Base-by-base conservation (phyloP, 2,888 invertebrate species). In the Sycophila texana region DNA sequence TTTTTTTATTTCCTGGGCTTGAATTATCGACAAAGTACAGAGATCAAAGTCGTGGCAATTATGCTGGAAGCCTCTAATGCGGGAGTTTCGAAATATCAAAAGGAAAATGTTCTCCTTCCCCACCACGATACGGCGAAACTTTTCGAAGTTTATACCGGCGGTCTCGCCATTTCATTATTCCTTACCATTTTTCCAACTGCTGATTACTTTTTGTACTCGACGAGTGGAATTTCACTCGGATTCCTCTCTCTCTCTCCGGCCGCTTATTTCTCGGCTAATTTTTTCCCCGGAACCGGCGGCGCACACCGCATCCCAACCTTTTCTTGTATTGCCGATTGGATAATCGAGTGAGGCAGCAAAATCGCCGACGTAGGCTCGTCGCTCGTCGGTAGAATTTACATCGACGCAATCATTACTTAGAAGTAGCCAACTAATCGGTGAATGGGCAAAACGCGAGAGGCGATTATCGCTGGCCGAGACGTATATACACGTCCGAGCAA, bases 301-400 rank as follows among this genome's bases (percentile, higher is more conserved):
- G 55, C 22, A 55, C 16, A 51, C 30, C 16, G 16, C 60, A 26
- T n/a, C 5, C 60, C 18, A 13, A 1, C 2, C 20, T 57, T 16
- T 47, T n/a, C 47, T 63, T 55, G 26, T 39, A 16, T 39, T 3
- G 10, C 30, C 39, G 57, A 80, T 47, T 61, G 63, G 73, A 72
- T 55, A 79, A 39, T 72, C 74, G 68, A 71, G 74, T 58, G 71
- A 79, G 66, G 74, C 57, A 60, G 79, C 61, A 72, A 79, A 55
- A 13, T 47, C 18, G 26, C 30, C 13, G 2, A n/a, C 18, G 61
- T 14, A 5, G 30, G n/a, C 10, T 26, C 2, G 47, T 5, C 58
- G 39, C 18, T 22, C 49, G 49, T n/a, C 22, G 26, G 58, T 1
- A 26, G 67, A 76, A 76, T 80, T 76, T 73, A 63, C 80, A 73